A percentile compares a stretch with the other conserved stretches of the same genome.
Evolutionary conservation across 2,113 vertebrate genomes (phyloP).

Genomic region (Apteryx mantelli): DNA sequence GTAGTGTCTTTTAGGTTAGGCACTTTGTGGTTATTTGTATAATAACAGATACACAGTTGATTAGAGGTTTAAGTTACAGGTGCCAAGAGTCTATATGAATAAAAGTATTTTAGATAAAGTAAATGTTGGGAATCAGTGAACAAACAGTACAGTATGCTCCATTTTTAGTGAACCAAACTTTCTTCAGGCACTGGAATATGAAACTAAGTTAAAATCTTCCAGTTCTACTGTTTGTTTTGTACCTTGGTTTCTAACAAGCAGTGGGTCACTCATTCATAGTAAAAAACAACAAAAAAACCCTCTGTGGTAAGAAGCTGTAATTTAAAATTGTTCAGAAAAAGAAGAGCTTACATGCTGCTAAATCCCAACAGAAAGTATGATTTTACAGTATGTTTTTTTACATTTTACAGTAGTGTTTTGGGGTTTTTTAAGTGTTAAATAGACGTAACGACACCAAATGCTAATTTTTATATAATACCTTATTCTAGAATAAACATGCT

Average conservation of each 20-base stretch:
- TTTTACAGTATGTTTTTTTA: not conserved
- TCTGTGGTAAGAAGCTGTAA: not conserved
- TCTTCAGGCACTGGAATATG: not conserved
- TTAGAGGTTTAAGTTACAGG: not conserved
- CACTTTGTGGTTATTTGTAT: not conserved
- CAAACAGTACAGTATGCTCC: accelerated
- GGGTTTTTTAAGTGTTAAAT: not conserved
- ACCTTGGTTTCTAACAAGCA: not conserved
- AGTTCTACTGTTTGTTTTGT: not conserved
- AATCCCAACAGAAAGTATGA: not conserved
- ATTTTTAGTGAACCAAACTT: not conserved
- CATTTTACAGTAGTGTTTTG: not conserved
- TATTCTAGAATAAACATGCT: not conserved
- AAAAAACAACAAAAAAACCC: not conserved
- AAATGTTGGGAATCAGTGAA: not conserved
- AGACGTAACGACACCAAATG: not conserved
- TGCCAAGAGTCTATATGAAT: not conserved
- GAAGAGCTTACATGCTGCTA: not conserved
- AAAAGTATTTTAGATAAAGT: not conserved
- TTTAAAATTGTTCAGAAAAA: not conserved
- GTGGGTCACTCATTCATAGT: not conserved
- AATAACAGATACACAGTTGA: not conserved
- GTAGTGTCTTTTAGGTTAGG: not conserved
- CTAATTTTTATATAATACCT: not conserved
- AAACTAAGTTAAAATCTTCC: not conserved